Base-by-base conservation (phyloP, 2,797 vertebrate species). In the Hydrocynus forskahlii region DNA sequence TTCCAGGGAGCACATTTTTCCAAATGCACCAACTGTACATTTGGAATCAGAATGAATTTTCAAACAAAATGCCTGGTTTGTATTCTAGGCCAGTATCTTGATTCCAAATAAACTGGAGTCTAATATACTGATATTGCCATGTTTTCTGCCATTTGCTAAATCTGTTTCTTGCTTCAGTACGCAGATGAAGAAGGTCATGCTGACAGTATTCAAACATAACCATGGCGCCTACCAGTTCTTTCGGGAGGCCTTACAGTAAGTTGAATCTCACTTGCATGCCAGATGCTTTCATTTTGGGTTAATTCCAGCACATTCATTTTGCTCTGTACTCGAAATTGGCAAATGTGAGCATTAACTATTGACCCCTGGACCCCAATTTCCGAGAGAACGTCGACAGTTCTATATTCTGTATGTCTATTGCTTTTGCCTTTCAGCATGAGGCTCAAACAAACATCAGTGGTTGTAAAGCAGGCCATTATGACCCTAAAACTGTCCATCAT, bases 171-270 rank as follows among this genome's bases (percentile, higher is more conserved):
- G 80, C 38, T 59, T n/a, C 86, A 98, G 97, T 87, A 97, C 96
- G 68, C 97, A 98, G 94, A 98, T 99, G 97, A 99, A 98, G 94
- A 99, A 99, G 85, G 97, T 99, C 88, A 97, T 98, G 96, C 79
- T 98, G 84, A 98, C 97, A 0, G 97, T 99, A 81, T 99, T 99
- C 88, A 99, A 98, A 92, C 97, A 98, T 94, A 99, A 98, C 91
- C 96, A 94, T 0, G 97, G 97, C 17, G 97, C 97, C 6, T 97
- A 96, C 89, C 97, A 97, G 90, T 99, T 99, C 94, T 99, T 99
- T 95, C 93, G 96, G 82, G 96, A 98, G 88, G 97, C 97, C 0
- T 93, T 99, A 87, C 97, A 98, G 97, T 99, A 91, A 98, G 97
- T 93, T 69, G 14, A 40, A 66, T 12, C 35, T 35, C 35, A 35